Percentiles rank a stretch among this genome's conserved stretches.
Conservation (phyloP, 2,113 vertebrate species). For the Grus americana region DNA sequence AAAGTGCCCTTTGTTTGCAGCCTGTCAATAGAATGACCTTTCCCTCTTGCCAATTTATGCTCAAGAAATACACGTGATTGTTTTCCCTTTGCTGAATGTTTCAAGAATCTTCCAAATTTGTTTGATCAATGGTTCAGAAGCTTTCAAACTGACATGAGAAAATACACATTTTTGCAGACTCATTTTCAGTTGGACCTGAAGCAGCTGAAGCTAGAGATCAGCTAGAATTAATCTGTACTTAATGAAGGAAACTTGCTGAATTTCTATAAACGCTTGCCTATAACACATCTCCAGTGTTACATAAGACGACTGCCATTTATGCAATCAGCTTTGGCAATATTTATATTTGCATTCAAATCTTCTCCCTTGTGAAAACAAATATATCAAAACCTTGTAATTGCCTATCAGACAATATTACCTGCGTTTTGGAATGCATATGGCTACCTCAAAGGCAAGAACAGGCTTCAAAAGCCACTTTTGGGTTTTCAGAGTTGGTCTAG, state of each 20-base stretch:
- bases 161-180: slow-evolving; percentile 35
- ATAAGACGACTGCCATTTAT: slow-evolving; percentile 35
- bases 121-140: slow-evolving; percentile 39
- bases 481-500: neutral
- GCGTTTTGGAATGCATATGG: neutral
- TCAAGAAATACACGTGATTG: slow-evolving; percentile 26
- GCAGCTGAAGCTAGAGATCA: slow-evolving; percentile 28
- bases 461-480: neutral
- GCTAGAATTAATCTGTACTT: slow-evolving; percentile 44
- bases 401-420: neutral
- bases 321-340: slow-evolving; percentile 47
- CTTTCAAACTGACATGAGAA: slow-evolving; percentile 33
- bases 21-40: slow-evolving; percentile 48
- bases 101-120: slow-evolving; percentile 49
- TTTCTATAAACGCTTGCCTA: slow-evolving; percentile 34
- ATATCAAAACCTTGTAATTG: slow-evolving; percentile 32
- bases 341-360: slow-evolving; percentile 55
- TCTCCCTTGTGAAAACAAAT: slow-evolving; percentile 15
- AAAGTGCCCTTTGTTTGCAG: slow-evolving; percentile 44
- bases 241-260: slow-evolving; percentile 53
- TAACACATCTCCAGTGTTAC: slow-evolving; percentile 34
- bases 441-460: slow-evolving; percentile 18
- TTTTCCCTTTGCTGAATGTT: neutral
- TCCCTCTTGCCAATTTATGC: slow-evolving; percentile 28
- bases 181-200: slow-evolving; percentile 38